Percentiles rank a stretch among this genome's conserved stretches.
Evolutionary conservation across 2,888 invertebrate genomes (phyloP).

Genomic region (Ormyrus rosae): DNA sequence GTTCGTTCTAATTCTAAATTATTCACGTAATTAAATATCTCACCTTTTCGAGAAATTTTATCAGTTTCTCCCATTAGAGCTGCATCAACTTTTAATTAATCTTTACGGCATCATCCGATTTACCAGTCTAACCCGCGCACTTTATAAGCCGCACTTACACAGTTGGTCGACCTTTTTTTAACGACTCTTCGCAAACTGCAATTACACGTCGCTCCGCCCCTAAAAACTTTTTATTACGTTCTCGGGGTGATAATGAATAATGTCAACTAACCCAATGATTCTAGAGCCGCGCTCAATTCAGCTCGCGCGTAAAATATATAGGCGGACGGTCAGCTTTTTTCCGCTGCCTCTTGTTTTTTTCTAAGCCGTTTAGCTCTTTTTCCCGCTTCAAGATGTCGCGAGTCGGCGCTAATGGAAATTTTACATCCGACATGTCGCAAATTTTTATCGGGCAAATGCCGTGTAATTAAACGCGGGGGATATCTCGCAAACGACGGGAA

Average conservation of each 20-base stretch:
- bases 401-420: background rate
- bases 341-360: too few relatives aligned
- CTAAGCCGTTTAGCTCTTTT: background rate
- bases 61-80: too few relatives aligned
- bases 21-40: too few relatives aligned
- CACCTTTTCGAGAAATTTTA: too few relatives aligned
- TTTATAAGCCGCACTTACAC: background rate
- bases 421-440: background rate
- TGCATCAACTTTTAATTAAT: too few relatives aligned
- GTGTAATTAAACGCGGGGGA: too few relatives aligned
- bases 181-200: constrained; percentile 14
- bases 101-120: too few relatives aligned
- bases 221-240: constrained; percentile 11
- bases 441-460: too few relatives aligned
- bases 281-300: background rate
- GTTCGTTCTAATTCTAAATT: too few relatives aligned
- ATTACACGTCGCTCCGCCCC: background rate
- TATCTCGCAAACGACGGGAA: too few relatives aligned
- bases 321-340: too few relatives aligned
- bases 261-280: constrained; percentile 8
- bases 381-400: background rate
- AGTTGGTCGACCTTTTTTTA: background rate
- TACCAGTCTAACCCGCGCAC: too few relatives aligned
- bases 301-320: background rate
- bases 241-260: constrained; percentile 9